Evolutionary conservation across 1,140 invertebrate species (phyloP), one percentile per base, ranked within the genome.

Genomic region (Drosophila funebris): DNA sequence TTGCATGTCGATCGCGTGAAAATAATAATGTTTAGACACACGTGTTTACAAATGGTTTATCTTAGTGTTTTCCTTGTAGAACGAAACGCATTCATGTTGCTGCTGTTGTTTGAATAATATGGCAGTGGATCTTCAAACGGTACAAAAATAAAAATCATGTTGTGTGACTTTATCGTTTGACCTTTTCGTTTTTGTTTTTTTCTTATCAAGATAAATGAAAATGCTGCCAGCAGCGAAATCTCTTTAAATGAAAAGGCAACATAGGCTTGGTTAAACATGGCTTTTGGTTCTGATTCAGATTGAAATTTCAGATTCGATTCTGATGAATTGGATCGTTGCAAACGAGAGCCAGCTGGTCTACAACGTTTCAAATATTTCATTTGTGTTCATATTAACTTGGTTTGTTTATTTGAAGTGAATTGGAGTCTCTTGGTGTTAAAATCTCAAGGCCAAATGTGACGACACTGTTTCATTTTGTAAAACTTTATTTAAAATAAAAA

Each of bases 401-500:
- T 24, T 31, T 13, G 13, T 48, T 37, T 37, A 27, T 27, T 46
- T 46, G 6, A 43, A 33, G 39, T 52, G 31, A 29, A 46, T 31
- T 57, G 41, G 41, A 63, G 31, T 46, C 29, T 27, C 11, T 70
- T 72, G 53, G 43, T 57, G 16, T 54, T 44, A 5, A 61, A 76
- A 84, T 73, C 22, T 74, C 68, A 85, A 87, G 58, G 57, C 82
- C 64, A 43, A 64, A 44, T 36, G 39, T 62, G 33, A 52, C 41
- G 61, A 73, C 73, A 71, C 24, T 53, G 57, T 76, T 62, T 76
- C 74, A 71, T 85, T 87, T 87, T 87, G 74, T 85, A 82, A 85
- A 87, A 87, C 83, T 87, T 87, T 87, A 87, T 87, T 85, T 88
- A 48, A 87, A 87, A 88, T 87, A 87, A 84, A 83, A 84, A 88